Percentiles rank a stretch among this genome's conserved stretches.
These are phyloP conservation scores for Carcharodon carcharias DNA, from an alignment of 2,797 vertebrate genomes.

Conservation along the genomic window DNA sequence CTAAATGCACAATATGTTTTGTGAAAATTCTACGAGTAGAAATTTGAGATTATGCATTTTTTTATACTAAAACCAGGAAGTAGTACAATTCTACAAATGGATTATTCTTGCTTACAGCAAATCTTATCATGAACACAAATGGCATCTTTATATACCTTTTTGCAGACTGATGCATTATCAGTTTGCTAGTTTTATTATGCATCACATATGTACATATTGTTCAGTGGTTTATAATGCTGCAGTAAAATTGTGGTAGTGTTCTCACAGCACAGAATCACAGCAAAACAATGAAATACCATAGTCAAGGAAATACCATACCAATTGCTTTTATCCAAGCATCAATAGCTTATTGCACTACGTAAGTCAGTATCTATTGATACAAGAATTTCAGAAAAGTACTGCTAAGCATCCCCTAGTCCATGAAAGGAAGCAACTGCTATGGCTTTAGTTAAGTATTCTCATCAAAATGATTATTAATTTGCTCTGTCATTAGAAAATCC, in stretches of 20 bases:
- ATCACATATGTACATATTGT: neutral
- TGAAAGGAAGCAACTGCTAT: neutral
- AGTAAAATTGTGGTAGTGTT: neutral
- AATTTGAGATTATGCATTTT: neutral
- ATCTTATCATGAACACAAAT: neutral
- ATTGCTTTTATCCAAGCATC: neutral
- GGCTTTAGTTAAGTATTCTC: neutral
- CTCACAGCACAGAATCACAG: neutral
- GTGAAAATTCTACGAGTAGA: neutral
- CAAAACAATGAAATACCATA: neutral
- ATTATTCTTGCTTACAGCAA: neutral
- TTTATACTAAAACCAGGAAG: neutral
- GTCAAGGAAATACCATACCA: neutral
- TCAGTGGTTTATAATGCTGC: slow-evolving; percentile 10
- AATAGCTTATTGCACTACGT: neutral
- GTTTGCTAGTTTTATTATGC: neutral
- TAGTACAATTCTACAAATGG: neutral
- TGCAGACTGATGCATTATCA: neutral
- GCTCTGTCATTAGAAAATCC: neutral
- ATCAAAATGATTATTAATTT: neutral
- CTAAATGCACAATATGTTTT: slow-evolving; percentile 48
- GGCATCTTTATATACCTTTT: neutral
- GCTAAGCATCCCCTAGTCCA: neutral
- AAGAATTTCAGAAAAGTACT: neutral
- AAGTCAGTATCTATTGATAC: neutral